A percentile compares a stretch with the other conserved stretches of the same genome.
Conservation (phyloP, 2,113 vertebrate species). For the Ancistrus triradiatus region DNA sequence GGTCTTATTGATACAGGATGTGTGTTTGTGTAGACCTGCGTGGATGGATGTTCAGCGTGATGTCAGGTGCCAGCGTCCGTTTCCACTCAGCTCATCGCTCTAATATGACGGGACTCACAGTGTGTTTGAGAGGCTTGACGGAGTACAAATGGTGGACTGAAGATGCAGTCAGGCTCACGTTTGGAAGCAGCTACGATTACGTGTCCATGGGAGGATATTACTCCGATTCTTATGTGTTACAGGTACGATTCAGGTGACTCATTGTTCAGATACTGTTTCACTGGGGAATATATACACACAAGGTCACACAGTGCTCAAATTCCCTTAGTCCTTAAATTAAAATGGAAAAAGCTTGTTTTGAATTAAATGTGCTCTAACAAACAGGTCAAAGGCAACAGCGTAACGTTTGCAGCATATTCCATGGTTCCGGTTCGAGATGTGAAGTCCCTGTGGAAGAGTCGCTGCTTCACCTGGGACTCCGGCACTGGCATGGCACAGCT, state of each 20-base stretch:
- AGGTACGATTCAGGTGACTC: no score
- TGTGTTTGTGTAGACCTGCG: constrained; percentile 3
- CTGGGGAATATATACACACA: no score
- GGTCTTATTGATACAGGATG: no score
- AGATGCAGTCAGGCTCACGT: neutral
- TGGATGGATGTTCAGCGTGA: constrained; percentile 2
- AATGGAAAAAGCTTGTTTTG: no score
- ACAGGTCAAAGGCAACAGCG: no score
- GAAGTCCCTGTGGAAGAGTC: neutral
- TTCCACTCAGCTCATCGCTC: neutral
- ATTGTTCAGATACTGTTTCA: no score
- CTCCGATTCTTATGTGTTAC: neutral
- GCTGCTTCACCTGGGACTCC: constrained; percentile 12
- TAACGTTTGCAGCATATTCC: no score
- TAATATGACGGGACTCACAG: neutral
- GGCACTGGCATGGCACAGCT: constrained; percentile 6
- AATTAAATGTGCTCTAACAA: no score
- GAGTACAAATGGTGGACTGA: neutral
- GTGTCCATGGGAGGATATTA: neutral
- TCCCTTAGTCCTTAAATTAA: no score
- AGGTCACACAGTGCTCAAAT: no score
- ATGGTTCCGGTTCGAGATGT: neutral
- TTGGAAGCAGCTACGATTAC: neutral
- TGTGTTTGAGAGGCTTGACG: neutral
- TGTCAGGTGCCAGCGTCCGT: neutral